Percentiles rank a stretch among this genome's conserved stretches.
Conservation (phyloP, 2,888 invertebrate genomes). For the Volucella inflata region DNA sequence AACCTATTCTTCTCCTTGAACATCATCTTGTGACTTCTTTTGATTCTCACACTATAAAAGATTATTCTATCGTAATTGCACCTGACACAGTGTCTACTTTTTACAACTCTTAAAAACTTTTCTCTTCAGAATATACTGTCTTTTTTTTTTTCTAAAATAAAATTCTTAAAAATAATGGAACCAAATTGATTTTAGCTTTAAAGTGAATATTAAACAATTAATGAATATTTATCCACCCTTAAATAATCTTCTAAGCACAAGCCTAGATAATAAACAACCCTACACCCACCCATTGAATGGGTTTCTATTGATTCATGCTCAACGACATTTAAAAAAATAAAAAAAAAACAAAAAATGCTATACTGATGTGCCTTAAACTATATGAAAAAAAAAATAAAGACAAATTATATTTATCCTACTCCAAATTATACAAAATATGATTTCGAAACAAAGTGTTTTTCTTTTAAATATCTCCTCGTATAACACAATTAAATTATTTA, state of each 20-base stretch:
- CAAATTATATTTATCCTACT: slow-evolving; percentile 24
- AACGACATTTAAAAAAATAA: slow-evolving; percentile 36
- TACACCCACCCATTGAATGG: not conserved
- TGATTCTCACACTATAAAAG: not conserved
- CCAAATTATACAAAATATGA: slow-evolving; percentile 1
- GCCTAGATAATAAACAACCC: not conserved
- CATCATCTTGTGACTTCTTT: slow-evolving; percentile 1
- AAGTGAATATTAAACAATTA: no score
- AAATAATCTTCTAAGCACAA: no score
- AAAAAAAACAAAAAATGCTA: slow-evolving; percentile 56
- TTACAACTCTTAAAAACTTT: not conserved
- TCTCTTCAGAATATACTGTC: no score
- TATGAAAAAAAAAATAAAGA: slow-evolving; percentile 3
- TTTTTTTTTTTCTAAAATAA: no score
- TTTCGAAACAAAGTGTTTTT: slow-evolving; percentile 2
- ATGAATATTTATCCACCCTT: no score
- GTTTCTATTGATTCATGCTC: slow-evolving; percentile 46
- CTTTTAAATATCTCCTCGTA: not conserved
- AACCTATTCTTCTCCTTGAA: no score
- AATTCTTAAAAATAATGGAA: no score
- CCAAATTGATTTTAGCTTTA: no score
- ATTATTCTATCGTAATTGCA: slow-evolving; percentile 24
- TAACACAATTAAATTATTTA: slow-evolving; percentile 24
- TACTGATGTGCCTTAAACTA: slow-evolving; percentile 71
- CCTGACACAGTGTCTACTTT: slow-evolving; percentile 7